Conservation (phyloP, 2,797 vertebrate genomes). For the Falco berigora region DNA sequence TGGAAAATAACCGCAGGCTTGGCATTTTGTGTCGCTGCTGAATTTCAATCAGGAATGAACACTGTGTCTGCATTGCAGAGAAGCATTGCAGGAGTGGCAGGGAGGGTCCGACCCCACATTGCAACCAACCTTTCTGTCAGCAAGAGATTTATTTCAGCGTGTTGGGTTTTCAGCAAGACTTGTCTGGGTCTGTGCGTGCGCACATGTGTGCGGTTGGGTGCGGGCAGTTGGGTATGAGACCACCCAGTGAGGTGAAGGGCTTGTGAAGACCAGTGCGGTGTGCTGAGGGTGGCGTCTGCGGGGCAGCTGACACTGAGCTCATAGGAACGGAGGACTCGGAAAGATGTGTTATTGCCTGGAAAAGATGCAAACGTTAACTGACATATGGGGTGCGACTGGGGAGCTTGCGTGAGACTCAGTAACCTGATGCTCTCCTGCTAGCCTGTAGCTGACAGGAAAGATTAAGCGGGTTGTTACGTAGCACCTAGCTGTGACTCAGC, state of each 20-base stretch:
- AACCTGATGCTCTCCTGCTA: neutral
- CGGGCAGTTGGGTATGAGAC: neutral
- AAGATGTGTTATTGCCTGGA: neutral
- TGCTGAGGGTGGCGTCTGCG: neutral
- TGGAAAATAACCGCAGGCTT: neutral
- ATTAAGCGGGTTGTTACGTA: neutral
- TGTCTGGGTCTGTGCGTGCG: neutral
- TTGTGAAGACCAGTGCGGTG: too few species aligned
- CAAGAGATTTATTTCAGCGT: neutral
- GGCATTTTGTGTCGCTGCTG: neutral
- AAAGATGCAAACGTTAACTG: neutral
- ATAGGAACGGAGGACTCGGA: neutral
- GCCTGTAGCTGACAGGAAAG: neutral
- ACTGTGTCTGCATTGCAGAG: neutral
- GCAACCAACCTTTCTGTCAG: neutral
- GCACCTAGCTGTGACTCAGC: neutral
- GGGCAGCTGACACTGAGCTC: neutral
- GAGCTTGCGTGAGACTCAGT: neutral
- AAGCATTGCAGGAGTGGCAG: neutral
- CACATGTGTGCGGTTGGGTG: neutral
- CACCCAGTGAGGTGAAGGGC: neutral
- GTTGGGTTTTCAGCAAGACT: neutral
- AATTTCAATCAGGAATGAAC: neutral
- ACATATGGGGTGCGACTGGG: neutral
- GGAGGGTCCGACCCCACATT: neutral